Percentiles rank a stretch among this genome's conserved stretches.
Conservation (phyloP, 2,797 vertebrate species). For the Threskiornis aethiopicus region DNA sequence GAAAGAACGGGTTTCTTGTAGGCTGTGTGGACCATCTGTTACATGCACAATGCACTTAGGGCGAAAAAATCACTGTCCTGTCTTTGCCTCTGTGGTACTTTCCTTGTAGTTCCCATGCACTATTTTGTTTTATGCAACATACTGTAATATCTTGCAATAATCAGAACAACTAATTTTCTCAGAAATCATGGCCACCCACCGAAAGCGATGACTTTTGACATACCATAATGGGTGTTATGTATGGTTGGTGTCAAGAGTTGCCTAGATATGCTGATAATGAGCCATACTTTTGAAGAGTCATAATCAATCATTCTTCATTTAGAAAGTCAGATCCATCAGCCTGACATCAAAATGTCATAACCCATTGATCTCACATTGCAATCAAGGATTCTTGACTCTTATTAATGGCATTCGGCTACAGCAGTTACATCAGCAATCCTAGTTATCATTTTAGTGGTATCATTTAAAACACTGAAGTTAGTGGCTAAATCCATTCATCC, state of each 20-base stretch:
- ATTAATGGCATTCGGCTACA: background rate
- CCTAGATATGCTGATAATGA: constrained; percentile 34
- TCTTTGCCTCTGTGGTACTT: background rate
- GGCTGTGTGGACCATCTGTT: background rate
- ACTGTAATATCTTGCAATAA: background rate
- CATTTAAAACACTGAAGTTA: background rate
- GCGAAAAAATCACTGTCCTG: background rate
- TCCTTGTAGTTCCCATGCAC: background rate
- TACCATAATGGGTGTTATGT: background rate
- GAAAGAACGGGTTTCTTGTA: background rate
- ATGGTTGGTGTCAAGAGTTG: constrained; percentile 1
- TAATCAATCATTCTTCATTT: constrained; percentile 44
- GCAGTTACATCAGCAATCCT: background rate
- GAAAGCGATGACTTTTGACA: background rate
- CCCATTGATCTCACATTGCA: constrained; percentile 33
- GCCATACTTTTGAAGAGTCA: constrained; percentile 6
- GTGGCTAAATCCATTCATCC: background rate
- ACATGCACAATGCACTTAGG: background rate
- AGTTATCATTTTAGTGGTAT: background rate
- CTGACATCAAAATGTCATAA: constrained; percentile 61
- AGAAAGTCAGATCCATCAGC: constrained; percentile 39
- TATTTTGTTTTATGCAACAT: background rate
- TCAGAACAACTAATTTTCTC: background rate
- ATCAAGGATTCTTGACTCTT: background rate
- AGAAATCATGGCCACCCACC: background rate